Base-by-base conservation (phyloP, 2,888 invertebrate genomes). In the Caenorhabditis sulstoni region DNA sequence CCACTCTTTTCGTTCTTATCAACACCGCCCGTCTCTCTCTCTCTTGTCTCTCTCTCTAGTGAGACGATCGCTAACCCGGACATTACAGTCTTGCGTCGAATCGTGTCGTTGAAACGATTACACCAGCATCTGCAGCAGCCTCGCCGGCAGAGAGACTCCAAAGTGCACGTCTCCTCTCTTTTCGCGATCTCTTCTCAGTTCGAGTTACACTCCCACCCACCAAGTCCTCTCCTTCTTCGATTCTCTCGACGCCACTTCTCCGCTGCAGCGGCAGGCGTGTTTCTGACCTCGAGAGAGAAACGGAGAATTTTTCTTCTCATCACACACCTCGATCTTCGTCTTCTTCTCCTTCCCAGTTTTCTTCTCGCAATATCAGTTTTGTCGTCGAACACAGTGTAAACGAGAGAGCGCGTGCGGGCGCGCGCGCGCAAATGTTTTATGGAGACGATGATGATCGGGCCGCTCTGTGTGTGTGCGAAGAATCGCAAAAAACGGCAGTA, bases 11-110 rank as follows among this genome's bases (percentile, higher is more conserved):
- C 37, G 11, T 37, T 53, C 52, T 68, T 58, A 50, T 68, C 70
- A 62, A n/a, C n/a, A n/a, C n/a, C n/a, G n/a, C n/a, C 12, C 61
- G 23, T 47, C 39, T 39, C 39, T 14, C 18, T 44, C 18, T 41
- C 45, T 18, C 14, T 45, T 22, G 1, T 22, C 57, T 45, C n/a
- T 39, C 18, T 39, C n/a, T n/a, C n/a, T n/a, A n/a, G n/a, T n/a
- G n/a, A n/a, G n/a, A n/a, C n/a, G n/a, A n/a, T n/a, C 41, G 16
- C 23, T 29, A 41, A 35, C 52, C 53, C 53, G 44, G 65, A 65
- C 65, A 65, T 65, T 65, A 65, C 65, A 65, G 65, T 65, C 53
- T 49, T 44, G 64, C 35, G 18, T 39, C 41, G 18, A 53, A 53
- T 35, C 53, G 53, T 16, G 35, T 53, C 37, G 53, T 53, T n/a